phyloP scores from a whole-genome alignment of 2,113 vertebrate genomes.

The Sorex araneus region DNA sequence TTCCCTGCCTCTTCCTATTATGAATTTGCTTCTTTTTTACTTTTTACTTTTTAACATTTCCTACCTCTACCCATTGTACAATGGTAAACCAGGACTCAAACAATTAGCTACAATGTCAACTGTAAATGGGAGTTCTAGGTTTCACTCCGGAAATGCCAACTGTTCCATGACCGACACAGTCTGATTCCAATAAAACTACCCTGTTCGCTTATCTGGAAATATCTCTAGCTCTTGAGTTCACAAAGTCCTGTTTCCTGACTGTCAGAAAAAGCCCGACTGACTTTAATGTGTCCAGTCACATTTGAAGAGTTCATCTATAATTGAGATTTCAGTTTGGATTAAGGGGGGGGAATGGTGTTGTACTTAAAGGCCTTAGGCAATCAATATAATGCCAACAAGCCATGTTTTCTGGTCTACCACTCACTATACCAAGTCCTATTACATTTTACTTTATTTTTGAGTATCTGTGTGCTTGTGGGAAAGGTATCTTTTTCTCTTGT shows the following conservation, averaged over 20 bases:
- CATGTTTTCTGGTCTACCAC: not conserved
- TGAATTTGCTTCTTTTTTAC: not conserved
- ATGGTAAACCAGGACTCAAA: not conserved
- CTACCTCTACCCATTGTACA: not conserved
- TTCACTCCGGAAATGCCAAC: not conserved
- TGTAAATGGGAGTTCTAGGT: not conserved
- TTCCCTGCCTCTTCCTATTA: not conserved
- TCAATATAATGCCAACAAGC: not conserved
- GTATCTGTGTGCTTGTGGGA: no score
- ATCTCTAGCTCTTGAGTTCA: not conserved
- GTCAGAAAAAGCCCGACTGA: slow-evolving; percentile 19
- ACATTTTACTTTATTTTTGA: not conserved
- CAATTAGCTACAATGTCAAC: not conserved
- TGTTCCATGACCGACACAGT: not conserved
- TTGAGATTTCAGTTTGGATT: slow-evolving; percentile 68
- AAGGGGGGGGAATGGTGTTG: not conserved
- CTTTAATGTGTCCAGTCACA: slow-evolving; percentile 46
- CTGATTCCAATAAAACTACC: slow-evolving; percentile 49
- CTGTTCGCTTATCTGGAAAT: slow-evolving; percentile 26
- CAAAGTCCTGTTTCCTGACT: slow-evolving; percentile 63
- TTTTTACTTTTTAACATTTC: not conserved
- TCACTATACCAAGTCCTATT: not conserved
- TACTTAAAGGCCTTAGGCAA: not conserved
- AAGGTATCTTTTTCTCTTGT: not conserved
- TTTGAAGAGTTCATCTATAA: slow-evolving; percentile 65